phyloP scores from a whole-genome alignment of 2,113 vertebrate genomes.

The Oryzias woworae region DNA sequence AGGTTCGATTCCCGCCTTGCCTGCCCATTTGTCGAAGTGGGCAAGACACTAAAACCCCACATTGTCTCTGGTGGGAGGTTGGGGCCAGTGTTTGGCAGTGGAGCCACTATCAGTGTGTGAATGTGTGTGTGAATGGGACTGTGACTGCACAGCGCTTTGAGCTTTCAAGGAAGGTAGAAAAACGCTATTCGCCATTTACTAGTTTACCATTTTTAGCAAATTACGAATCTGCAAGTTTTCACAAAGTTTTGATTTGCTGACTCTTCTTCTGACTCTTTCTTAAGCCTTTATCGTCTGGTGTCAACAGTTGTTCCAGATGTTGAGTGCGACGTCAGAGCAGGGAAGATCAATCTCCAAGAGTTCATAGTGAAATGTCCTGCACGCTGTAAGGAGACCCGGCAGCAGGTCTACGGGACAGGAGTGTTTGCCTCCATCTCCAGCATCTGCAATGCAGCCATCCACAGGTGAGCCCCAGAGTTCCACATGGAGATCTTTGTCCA shows the following conservation, averaged over 20 bases:
- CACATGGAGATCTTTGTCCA: not conserved
- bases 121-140: too few species aligned
- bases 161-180: too few species aligned
- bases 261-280: not conserved
- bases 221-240: not conserved
- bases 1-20: too few species aligned
- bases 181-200: too few species aligned
- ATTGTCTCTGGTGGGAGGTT: too few species aligned
- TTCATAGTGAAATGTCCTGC: conserved; percentile 93
- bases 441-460: conserved; percentile 92
- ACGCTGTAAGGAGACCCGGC: conserved; percentile 86
- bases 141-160: too few species aligned
- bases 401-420: conserved; percentile 89
- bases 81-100: too few species aligned
- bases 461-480: conserved; percentile 79
- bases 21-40: too few species aligned
- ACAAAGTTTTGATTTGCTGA: not conserved
- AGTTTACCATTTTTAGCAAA: not conserved
- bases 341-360: conserved; percentile 89
- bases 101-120: too few species aligned
- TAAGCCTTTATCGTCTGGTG: not conserved
- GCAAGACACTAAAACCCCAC: too few species aligned
- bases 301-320: conserved; percentile 87
- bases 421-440: conserved; percentile 97
- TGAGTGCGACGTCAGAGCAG: conserved; percentile 89